Evolutionary conservation across 2,797 vertebrate species (phyloP).

Genomic region (Pseudocheirus occidentalis): DNA sequence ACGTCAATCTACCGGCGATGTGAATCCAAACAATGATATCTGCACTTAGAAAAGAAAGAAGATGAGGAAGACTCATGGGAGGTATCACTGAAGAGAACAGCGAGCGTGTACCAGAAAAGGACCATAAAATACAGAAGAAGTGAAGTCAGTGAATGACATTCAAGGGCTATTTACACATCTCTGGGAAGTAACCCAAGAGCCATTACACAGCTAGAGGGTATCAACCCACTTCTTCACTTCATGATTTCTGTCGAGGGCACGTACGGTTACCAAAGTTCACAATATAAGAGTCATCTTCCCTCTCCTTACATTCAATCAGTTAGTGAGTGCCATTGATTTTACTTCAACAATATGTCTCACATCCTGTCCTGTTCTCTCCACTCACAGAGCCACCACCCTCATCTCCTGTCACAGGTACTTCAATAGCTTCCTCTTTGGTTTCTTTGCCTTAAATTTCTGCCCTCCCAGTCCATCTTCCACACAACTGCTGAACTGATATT

Average conservation of each 20-base stretch:
- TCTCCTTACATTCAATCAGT: not conserved
- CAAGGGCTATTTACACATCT: not conserved
- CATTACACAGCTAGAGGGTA: not conserved
- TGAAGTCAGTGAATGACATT: not conserved
- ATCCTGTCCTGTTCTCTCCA: not conserved
- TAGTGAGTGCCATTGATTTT: not conserved
- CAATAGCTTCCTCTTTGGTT: not conserved
- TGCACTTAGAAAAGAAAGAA: conserved; percentile 2
- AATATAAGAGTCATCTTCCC: not conserved
- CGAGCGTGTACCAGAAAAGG: not conserved
- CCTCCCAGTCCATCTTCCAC: not conserved
- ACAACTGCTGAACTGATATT: not conserved
- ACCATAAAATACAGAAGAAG: not conserved
- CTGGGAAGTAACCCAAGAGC: conserved; percentile 2
- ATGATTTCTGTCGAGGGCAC: not conserved
- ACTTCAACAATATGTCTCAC: not conserved
- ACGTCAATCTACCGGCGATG: not conserved
- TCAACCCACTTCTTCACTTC: not conserved
- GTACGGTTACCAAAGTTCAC: not conserved
- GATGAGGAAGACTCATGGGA: no score
- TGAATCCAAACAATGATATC: not conserved
- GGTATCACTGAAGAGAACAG: not conserved
- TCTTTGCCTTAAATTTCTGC: not conserved
- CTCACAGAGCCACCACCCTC: not conserved
- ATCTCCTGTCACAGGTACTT: not conserved